Base-by-base conservation (phyloP, 2,113 vertebrate genomes). In the Perca flavescens region DNA sequence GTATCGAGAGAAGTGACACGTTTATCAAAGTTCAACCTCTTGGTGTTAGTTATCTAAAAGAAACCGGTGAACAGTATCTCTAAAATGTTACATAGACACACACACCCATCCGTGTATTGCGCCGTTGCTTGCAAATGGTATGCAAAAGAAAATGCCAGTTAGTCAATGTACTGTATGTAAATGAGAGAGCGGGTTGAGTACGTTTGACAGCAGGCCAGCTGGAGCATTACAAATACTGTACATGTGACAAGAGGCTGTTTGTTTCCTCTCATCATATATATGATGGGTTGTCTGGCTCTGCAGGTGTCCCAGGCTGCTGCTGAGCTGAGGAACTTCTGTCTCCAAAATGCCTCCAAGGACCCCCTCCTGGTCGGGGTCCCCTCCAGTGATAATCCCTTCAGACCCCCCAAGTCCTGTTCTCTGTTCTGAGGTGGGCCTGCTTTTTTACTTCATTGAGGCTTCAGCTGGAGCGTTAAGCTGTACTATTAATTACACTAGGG, bases 311-410 rank as follows among this genome's bases (percentile, higher is more conserved):
- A 96, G 73, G 95, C 95, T 21, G 94, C 95, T 19, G 78, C 89
- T 10, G 96, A 96, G 16, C 93, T 96, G 76, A 95, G 80, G 78
- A 95, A 94, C 88, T 96, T n/a, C n/a, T 96, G 96, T 86, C 61
- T 95, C 62, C 95, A 96, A 72, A 96, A 96, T 60, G 95, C 95
- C 31, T 82, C 92, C 76, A 96, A 95, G 85, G 95, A 96, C 90
- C 95, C 95, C 10, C 95, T 96, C 54, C 91, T 96, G 86, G 90
- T 95, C 57, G 95, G 95, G 3, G 93, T 96, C 28, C 95, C 95
- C 6, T 95, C 95, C 77, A 95, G 94, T 8, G 95, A 96, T 77
- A 96, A 96, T 90, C 96, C 96, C 46, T 96, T 96, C 88, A 91
- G 96, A 58, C 95, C 95, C 54, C 95, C 95, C 3, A 96, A 95